phyloP scores from a whole-genome alignment of 1,140 invertebrate species.

The Bemisia tabaci region DNA sequence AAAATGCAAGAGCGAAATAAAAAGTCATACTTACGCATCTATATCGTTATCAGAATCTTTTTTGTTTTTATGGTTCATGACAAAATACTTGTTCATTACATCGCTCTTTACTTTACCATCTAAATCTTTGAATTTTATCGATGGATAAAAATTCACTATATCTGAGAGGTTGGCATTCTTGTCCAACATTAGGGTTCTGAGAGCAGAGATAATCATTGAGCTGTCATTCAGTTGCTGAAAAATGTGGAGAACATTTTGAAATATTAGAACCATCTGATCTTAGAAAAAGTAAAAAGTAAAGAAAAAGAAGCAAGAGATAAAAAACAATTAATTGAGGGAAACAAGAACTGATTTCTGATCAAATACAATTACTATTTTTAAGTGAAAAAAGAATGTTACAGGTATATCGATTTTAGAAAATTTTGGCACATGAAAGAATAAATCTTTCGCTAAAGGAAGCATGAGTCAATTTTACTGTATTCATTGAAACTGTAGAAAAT shows the following conservation, averaged over 20 bases:
- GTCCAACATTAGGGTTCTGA: constrained; percentile 64
- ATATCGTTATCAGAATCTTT: constrained; percentile 29
- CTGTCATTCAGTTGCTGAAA: constrained; percentile 82
- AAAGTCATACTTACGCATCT: constrained; percentile 8
- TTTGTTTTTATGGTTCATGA: constrained; percentile 64
- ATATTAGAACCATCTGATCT: constrained; percentile 3
- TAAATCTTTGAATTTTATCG: constrained; percentile 50
- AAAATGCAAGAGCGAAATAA: no score
- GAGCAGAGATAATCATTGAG: constrained; percentile 79
- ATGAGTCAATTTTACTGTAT: no score
- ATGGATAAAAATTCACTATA: constrained; percentile 72
- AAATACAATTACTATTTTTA: no score
- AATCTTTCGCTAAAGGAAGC: no score
- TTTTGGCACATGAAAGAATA: no score
- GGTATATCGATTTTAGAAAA: no score
- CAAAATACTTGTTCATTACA: constrained; percentile 87
- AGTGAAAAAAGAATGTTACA: no score
- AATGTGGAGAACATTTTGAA: constrained; percentile 22
- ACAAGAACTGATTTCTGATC: constrained; percentile 4
- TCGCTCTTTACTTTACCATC: constrained; percentile 52
- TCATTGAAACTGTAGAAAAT: no score
- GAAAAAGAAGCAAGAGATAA: neutral
- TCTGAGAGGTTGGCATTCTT: constrained; percentile 44
- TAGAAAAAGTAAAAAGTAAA: neutral
- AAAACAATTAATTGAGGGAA: neutral